Base-by-base conservation (phyloP, 1,140 invertebrate species). In the Charaxes varanes region DNA sequence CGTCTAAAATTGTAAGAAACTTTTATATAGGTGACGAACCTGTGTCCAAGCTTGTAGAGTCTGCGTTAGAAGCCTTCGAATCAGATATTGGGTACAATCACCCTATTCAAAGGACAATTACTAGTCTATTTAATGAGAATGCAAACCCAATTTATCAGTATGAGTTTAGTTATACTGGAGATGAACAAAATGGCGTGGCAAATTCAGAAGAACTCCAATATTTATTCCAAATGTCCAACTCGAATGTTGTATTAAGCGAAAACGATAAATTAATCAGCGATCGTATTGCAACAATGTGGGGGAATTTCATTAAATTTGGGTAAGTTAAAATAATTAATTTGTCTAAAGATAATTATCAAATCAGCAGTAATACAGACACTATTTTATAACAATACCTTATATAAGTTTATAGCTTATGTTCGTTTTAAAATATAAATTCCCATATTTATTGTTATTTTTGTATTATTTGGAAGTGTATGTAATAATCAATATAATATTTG, bases 231-330 rank as follows among this genome's bases (percentile, higher is more conserved):
- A 34, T 51, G 6, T 12, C 33, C n/a, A 37, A 42, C 6, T 18
- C 5, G 15, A 34, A 22, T 16, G 19, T 28, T 6, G 42, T 51
- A 23, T 44, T 6, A 16, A 53, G 44, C 35, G 53, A 54, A 5
- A 44, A 60, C 6, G 62, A 71, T 32, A 41, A 63, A 31, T 28
- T 70, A 6, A 57, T 79, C 3, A 35, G 38, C 6, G 53, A 73
- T 15, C 56, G 65, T 4, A 30, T 62, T 10, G 50, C 59, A 7
- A 64, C 57, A 13, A 31, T 81, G 15, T 81, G 77, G 77, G 37
- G 63, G 0, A 79, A 81, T 43, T 81, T 81, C 16, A 51, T 77
- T 3, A 81, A 77, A 69, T 69, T 59, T 30, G 77, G 72, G 77
- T 81, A 60, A 60, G 51, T 58, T 32, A 48, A 18, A 17, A 22